These are phyloP conservation scores for Pandemis heparana DNA, from an alignment of 2,888 invertebrate genomes.

Conservation along the genomic window DNA sequence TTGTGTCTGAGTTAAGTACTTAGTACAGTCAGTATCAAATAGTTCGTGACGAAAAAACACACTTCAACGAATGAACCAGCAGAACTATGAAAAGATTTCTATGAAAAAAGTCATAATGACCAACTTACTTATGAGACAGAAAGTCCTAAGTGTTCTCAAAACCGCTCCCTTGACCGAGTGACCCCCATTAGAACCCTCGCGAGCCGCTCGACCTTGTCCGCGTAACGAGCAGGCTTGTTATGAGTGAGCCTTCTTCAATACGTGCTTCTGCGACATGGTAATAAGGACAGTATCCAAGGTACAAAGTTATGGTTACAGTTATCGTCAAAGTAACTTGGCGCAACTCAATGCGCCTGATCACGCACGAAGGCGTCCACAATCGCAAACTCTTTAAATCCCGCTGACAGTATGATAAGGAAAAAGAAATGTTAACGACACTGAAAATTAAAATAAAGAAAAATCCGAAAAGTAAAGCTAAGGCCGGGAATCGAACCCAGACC, in stretches of 20 bases:
- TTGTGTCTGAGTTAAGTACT: too few species aligned
- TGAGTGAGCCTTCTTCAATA: background rate
- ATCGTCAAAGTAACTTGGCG: too few species aligned
- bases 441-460: too few species aligned
- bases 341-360: background rate
- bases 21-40: too few species aligned
- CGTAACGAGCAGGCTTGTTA: background rate
- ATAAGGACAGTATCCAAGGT: background rate
- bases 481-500: too few species aligned
- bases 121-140: background rate
- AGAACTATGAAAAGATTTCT: background rate
- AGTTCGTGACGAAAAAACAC: too few species aligned
- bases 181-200: background rate
- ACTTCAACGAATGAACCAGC: too few species aligned
- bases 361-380: conserved; percentile 11
- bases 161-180: conserved; percentile 15
- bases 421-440: too few species aligned
- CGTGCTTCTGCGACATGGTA: conserved; percentile 2
- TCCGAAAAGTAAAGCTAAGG: too few species aligned
- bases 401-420: conserved; percentile 36
- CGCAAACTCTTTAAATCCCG: conserved; percentile 11
- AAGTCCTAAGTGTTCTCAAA: background rate
- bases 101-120: background rate
- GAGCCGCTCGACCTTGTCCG: conserved; percentile 8
- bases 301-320: too few species aligned